Conservation (phyloP, 2,888 invertebrate genomes). For the Poecilus cupreus region DNA sequence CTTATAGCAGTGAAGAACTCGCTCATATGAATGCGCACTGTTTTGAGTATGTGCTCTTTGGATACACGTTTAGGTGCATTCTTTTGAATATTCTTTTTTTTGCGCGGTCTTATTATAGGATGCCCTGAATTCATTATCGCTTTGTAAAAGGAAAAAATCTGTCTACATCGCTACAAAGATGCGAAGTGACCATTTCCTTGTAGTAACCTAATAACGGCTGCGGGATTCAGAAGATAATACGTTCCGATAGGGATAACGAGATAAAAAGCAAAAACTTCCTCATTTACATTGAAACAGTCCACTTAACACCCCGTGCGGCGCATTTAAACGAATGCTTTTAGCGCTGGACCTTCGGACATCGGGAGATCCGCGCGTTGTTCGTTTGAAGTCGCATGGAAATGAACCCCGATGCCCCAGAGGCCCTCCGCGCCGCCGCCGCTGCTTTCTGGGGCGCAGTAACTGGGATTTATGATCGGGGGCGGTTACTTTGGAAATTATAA, state of each 20-base stretch:
- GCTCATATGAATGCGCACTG: too few species aligned
- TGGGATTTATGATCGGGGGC: conserved; percentile 34
- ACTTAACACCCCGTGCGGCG: conserved; percentile 44
- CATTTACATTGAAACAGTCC: conserved; percentile 56
- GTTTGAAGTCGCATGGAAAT: conserved; percentile 41
- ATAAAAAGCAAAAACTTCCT: conserved; percentile 55
- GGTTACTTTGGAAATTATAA: conserved; percentile 39
- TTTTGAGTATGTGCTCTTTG: too few species aligned
- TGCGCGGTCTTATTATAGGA: too few species aligned
- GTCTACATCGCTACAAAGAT: too few species aligned
- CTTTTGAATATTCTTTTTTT: too few species aligned
- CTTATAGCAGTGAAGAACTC: too few species aligned
- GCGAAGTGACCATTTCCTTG: too few species aligned
- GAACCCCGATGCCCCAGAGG: conserved; percentile 26
- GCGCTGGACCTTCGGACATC: conserved; percentile 35
- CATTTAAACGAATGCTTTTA: conserved; percentile 53
- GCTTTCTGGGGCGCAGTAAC: conserved; percentile 9
- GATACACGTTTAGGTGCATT: too few species aligned
- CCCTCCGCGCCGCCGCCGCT: not conserved
- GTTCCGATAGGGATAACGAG: conserved; percentile 35
- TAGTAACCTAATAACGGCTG: conserved; percentile 15
- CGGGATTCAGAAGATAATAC: not conserved
- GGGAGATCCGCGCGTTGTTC: not conserved
- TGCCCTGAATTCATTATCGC: too few species aligned
- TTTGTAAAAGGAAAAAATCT: too few species aligned